Conservation (phyloP, 2,888 invertebrate genomes). For the Drosophila prostipennis region DNA sequence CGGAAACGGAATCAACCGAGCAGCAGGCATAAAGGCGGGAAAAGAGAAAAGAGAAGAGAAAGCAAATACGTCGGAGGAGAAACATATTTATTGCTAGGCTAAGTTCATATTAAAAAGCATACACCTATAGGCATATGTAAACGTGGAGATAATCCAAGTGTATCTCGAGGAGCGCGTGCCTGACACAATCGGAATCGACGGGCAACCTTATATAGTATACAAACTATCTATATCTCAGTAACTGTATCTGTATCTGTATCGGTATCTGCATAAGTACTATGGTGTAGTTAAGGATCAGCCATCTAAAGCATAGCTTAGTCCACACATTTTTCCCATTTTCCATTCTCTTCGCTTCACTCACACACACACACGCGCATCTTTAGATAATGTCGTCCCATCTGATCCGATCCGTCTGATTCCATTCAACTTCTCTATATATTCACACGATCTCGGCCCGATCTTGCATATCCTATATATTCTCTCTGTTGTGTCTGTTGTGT, state of each 20-base stretch:
- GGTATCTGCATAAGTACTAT: constrained; percentile 27
- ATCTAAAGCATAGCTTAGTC: constrained; percentile 45
- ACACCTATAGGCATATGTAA: constrained; percentile 39
- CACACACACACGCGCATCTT: constrained; percentile 6
- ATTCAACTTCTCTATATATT: constrained; percentile 4
- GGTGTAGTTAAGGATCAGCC: constrained; percentile 41
- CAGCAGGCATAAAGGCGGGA: background rate
- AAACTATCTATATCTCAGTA: constrained; percentile 19
- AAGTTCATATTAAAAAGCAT: constrained; percentile 57
- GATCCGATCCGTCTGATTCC: constrained; percentile 20
- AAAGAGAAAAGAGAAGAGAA: too few species aligned
- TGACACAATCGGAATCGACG: constrained; percentile 37
- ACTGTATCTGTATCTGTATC: constrained; percentile 16
- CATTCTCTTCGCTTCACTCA: constrained; percentile 7
- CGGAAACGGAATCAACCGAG: constrained; percentile 1
- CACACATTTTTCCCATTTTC: constrained; percentile 19
- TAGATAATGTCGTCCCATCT: constrained; percentile 24
- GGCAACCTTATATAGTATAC: constrained; percentile 17
- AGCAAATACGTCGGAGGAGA: constrained; percentile 9
- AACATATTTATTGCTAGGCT: constrained; percentile 72
- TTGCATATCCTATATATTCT: constrained; percentile 20
- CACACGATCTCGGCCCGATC: constrained; percentile 9
- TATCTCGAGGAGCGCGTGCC: constrained; percentile 53
- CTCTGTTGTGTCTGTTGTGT: background rate
- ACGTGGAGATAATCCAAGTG: constrained; percentile 31